Evolutionary conservation across 2,888 invertebrate species (phyloP).

Genomic region (Liopterus haemorrhoidalis): DNA sequence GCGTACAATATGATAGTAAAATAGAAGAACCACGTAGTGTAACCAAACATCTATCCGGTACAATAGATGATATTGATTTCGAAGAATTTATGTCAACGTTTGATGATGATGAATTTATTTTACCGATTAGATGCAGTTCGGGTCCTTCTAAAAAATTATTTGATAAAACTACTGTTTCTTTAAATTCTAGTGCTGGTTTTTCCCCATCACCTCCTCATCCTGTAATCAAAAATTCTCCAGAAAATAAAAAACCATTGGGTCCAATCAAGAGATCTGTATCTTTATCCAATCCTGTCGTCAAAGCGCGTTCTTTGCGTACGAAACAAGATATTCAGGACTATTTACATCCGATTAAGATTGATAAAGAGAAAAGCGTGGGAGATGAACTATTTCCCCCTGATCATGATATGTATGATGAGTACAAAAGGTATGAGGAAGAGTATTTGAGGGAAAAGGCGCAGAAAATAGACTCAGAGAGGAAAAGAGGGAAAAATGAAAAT

Average conservation of each 20-base stretch:
- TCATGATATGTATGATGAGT: constrained; percentile 44
- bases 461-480: constrained; percentile 42
- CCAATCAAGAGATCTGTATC: constrained; percentile 54
- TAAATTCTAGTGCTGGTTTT: constrained; percentile 53
- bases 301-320: constrained; percentile 41
- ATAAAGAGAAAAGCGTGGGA: neutral
- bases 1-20: constrained; percentile 50
- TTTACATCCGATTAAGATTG: constrained; percentile 41
- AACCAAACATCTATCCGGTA: constrained; percentile 38
- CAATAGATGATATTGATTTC: constrained; percentile 53
- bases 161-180: constrained; percentile 51
- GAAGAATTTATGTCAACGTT: constrained; percentile 65
- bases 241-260: constrained; percentile 42
- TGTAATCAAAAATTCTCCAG: constrained; percentile 17
- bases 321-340: constrained; percentile 40
- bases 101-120: constrained; percentile 55
- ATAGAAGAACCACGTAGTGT: constrained; percentile 43
- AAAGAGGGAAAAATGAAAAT: constrained; percentile 20
- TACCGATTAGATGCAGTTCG: constrained; percentile 44
- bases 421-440: constrained; percentile 43
- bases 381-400: constrained; percentile 42
- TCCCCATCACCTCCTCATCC: no score
- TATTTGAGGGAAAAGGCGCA: constrained; percentile 42
- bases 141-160: constrained; percentile 35
- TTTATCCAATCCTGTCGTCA: constrained; percentile 48